Conservation (phyloP, 1,140 invertebrate species). For the Penaeus chinensis region DNA sequence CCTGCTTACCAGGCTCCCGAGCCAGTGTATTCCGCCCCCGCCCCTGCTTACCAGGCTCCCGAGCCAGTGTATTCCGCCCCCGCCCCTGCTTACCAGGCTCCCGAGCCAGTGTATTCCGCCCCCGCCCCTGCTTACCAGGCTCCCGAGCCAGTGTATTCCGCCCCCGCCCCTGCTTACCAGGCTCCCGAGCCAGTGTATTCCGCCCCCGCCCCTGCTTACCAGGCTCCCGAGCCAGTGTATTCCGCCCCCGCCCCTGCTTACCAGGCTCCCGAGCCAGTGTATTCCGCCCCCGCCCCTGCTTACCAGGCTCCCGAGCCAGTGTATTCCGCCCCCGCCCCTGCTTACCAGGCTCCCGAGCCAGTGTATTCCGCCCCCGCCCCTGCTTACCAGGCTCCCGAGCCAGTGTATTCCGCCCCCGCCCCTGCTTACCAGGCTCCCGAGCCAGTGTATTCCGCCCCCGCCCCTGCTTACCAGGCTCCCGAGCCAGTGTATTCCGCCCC, state of each 20-base stretch:
- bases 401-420: slow-evolving; percentile 2
- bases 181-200: slow-evolving; percentile 1
- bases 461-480: slow-evolving; percentile 24
- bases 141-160: neutral
- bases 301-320: neutral
- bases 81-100: too few species aligned
- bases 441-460: slow-evolving; percentile 14
- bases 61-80: slow-evolving; percentile 21
- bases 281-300: neutral
- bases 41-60: slow-evolving; percentile 24
- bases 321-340: too few species aligned
- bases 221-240: slow-evolving; percentile 35
- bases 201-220: slow-evolving; percentile 15
- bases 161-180: slow-evolving; percentile 9
- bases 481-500: slow-evolving; percentile 21
- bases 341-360: neutral
- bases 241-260: slow-evolving; percentile 17
- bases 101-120: too few species aligned
- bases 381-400: neutral
- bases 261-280: slow-evolving; percentile 11
- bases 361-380: neutral
- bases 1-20: slow-evolving; percentile 32
- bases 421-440: slow-evolving; percentile 32
- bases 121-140: neutral
- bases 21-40: slow-evolving; percentile 14